Conservation (phyloP, 2,888 invertebrate genomes). For the Platerodrilus igneus region DNA sequence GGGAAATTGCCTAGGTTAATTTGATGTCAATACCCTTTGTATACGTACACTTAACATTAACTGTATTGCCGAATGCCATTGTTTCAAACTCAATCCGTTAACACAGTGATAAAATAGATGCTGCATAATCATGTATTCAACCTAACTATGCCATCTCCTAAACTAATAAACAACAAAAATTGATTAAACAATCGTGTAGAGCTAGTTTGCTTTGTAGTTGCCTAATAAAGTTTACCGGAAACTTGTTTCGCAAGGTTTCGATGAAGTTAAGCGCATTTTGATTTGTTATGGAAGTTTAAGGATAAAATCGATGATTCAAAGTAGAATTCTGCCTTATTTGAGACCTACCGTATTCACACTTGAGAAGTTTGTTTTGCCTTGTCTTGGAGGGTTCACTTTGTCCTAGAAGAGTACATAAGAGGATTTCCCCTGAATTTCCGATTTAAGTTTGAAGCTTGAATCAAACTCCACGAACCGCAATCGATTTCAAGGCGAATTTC, state of each 20-base stretch:
- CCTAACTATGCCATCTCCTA: too few relatives aligned
- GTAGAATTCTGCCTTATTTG: constrained; percentile 25
- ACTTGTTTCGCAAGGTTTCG: constrained; percentile 14
- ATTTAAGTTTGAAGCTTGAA: constrained; percentile 30
- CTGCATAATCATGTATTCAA: too few relatives aligned
- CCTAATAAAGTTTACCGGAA: constrained; percentile 16
- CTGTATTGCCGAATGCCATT: too few relatives aligned
- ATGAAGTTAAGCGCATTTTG: constrained; percentile 25
- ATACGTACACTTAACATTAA: too few relatives aligned
- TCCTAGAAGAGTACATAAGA: constrained; percentile 30
- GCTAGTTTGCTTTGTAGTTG: too few relatives aligned
- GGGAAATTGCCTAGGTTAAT: too few relatives aligned
- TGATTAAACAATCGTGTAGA: too few relatives aligned
- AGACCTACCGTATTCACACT: constrained; percentile 29
- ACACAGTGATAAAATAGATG: too few relatives aligned
- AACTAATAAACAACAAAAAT: too few relatives aligned
- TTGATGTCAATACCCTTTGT: too few relatives aligned
- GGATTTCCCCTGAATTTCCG: constrained; percentile 31
- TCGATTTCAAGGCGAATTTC: constrained; percentile 20
- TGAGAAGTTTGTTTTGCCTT: constrained; percentile 26
- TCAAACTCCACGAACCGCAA: constrained; percentile 19
- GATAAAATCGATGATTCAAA: constrained; percentile 24
- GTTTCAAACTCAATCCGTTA: too few relatives aligned
- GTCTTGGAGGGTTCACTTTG: constrained; percentile 31
- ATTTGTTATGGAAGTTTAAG: constrained; percentile 19